Evolutionary conservation across 2,797 vertebrate genomes (phyloP).

Genomic region (Aphelocoma californica): DNA sequence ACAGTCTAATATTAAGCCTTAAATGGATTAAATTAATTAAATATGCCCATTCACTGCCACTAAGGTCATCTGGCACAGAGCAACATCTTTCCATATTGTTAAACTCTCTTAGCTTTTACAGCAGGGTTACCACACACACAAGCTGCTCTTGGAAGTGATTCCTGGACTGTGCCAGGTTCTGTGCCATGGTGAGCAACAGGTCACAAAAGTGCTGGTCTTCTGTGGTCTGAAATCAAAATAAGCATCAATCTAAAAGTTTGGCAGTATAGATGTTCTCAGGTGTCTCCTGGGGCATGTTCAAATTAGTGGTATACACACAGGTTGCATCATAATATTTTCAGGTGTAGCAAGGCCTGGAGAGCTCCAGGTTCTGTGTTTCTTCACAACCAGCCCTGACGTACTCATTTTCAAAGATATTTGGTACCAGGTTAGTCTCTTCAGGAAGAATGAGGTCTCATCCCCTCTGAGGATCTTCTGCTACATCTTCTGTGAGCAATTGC

Average conservation of each 20-base stretch:
- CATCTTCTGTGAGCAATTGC: background rate
- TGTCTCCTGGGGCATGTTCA: background rate
- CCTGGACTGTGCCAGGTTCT: background rate
- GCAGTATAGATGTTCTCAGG: fast-evolving
- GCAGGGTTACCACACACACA: background rate
- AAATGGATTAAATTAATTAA: background rate
- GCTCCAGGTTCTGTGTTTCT: fast-evolving
- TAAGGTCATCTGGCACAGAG: background rate
- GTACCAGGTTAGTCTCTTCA: background rate
- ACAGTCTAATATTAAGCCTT: background rate
- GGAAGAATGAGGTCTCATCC: background rate
- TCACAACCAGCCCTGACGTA: fast-evolving
- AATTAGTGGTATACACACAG: background rate
- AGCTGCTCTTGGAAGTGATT: background rate
- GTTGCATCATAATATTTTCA: background rate
- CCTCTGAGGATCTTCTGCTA: background rate
- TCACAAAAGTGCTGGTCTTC: background rate
- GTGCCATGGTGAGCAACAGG: background rate
- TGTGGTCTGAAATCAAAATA: background rate
- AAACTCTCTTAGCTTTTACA: background rate
- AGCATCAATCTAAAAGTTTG: background rate
- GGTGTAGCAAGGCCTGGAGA: background rate
- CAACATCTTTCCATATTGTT: background rate
- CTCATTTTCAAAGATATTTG: background rate
- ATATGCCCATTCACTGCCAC: background rate